Base-by-base conservation (phyloP, 2,797 vertebrate species). In the Pempheris klunzingeri region DNA sequence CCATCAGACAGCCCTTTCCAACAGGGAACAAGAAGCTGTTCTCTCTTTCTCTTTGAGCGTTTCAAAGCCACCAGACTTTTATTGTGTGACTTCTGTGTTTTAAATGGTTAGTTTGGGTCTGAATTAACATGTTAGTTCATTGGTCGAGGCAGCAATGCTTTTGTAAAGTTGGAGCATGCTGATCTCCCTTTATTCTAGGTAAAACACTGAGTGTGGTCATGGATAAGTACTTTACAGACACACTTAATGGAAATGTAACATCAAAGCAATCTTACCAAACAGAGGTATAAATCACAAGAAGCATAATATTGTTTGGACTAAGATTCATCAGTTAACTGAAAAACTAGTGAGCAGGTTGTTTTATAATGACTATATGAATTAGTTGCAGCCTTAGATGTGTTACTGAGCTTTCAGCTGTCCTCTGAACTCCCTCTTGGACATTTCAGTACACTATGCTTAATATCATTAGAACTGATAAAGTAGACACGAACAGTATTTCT, bases 401-500 rank as follows among this genome's bases (percentile, higher is more conserved):
- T 10, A 28, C 18, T 47, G 46, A 32, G 50, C 57, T 64, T 24
- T 39, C 46, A 59, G 32, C 22, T 53, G 60, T 54, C 60, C 46
- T 18, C 30, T 84, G 68, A 67, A 59, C 66, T 66, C 34, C 12
- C 5, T 32, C 18, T 18, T 10, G 3, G 10, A 61, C 26, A 30
- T 65, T 34, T 54, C 36, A 14, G 1, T 11, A 2, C 39, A 18
- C 39, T 36, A 2, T 67, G 2, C 41, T 70, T 67, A 41, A 62
- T 77, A 12, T 28, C 39, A 75, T 77, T 44, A 63, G 39, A 18
- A 18, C 50, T 62, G 36, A 71, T 34, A 50, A 50, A 39, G 24
- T n/a, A 22, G 49, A 71, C 46, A 41, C 69, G 38, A 74, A 60
- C n/a, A 50, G 52, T 4, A 64, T 78, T 74, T 79, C 11, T 30